Percentiles rank a stretch among this genome's conserved stretches.
phyloP scores from a whole-genome alignment of 1,140 invertebrate species.

The Hylyphantes graminicola region DNA sequence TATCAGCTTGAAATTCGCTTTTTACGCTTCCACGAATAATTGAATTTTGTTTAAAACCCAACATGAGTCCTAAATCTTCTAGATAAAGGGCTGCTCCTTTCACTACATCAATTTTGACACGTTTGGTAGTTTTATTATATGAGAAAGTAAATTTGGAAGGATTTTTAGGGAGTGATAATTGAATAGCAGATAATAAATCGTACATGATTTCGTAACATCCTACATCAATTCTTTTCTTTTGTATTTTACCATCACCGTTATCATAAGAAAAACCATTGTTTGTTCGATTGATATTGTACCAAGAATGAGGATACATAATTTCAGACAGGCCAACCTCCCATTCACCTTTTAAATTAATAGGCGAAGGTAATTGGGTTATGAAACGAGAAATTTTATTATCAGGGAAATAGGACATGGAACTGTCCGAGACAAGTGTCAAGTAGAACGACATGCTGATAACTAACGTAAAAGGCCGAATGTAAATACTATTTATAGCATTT shows the following conservation, averaged over 20 bases:
- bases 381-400: constrained; percentile 13
- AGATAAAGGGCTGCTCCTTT: no score
- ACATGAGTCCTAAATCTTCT: no score
- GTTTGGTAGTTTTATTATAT: no score
- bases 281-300: not conserved
- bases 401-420: not conserved
- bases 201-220: not conserved
- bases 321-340: constrained; percentile 1
- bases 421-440: not conserved
- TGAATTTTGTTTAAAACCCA: no score
- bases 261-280: not conserved
- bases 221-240: not conserved
- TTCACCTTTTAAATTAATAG: not conserved
- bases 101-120: no score
- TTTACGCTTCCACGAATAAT: no score
- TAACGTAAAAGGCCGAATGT: not conserved
- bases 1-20: no score
- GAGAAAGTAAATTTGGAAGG: no score
- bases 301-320: not conserved
- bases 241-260: not conserved
- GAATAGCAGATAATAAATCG: not conserved
- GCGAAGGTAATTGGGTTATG: not conserved
- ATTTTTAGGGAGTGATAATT: no score
- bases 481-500: constrained; percentile 9
- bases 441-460: not conserved